These are phyloP conservation scores for Gambusia holbrooki DNA, from an alignment of 2,113 vertebrate species.

Conservation along the genomic window DNA sequence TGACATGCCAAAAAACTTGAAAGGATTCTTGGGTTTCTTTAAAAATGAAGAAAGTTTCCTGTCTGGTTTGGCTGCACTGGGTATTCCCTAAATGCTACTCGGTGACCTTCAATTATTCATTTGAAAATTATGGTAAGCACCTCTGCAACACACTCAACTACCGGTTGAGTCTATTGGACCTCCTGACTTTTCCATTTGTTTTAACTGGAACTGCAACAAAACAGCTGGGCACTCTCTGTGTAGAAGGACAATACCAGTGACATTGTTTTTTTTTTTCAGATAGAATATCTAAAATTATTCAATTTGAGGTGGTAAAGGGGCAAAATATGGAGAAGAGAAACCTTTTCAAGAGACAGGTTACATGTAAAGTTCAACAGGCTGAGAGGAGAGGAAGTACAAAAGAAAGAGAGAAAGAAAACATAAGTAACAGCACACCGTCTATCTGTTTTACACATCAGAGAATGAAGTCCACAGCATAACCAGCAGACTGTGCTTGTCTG, in stretches of 20 bases:
- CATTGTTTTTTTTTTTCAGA: constrained; percentile 41
- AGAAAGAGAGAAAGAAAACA: constrained; percentile 41
- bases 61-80: constrained; percentile 24
- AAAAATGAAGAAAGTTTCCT: constrained; percentile 19
- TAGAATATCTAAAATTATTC: not conserved
- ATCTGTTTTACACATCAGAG: constrained; percentile 68
- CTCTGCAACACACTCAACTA: constrained; percentile 44
- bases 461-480: constrained; percentile 32
- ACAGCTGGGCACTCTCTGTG: constrained; percentile 64
- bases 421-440: constrained; percentile 26
- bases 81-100: constrained; percentile 27
- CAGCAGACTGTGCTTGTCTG: constrained; percentile 42
- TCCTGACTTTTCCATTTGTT: constrained; percentile 51
- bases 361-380: not conserved
- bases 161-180: constrained; percentile 47
- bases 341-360: not conserved
- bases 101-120: constrained; percentile 33
- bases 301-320: not conserved
- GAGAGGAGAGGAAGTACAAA: constrained; percentile 27
- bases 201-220: constrained; percentile 62
- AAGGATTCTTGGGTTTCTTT: not conserved
- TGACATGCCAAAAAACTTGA: not conserved
- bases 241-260: constrained; percentile 47
- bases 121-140: constrained; percentile 28
- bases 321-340: not conserved